Evolutionary conservation across 1,140 invertebrate species (phyloP).

Genomic region (Acromyrmex echinatior): DNA sequence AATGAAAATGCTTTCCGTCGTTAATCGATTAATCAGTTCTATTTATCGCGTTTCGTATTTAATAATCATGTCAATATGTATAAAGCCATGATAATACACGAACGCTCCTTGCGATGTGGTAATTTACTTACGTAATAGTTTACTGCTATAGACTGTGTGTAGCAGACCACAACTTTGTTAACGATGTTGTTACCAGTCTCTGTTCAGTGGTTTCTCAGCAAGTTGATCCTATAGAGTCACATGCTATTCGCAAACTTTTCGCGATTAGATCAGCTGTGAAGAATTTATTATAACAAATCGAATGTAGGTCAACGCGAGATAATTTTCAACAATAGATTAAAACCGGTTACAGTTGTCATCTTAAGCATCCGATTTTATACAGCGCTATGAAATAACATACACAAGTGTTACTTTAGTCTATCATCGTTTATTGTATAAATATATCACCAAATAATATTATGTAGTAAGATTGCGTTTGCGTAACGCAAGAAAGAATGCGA

Average conservation of each 20-base stretch:
- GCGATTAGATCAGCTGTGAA: background rate
- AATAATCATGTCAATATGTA: background rate
- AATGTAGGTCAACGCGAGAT: background rate
- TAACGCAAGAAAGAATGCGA: conserved; percentile 67
- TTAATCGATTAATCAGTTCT: background rate
- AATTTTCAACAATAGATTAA: background rate
- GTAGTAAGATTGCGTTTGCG: conserved; percentile 72
- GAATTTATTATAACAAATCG: conserved; percentile 19
- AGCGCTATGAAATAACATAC: background rate
- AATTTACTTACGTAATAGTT: conserved; percentile 50
- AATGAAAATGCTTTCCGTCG: background rate
- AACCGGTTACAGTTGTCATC: background rate
- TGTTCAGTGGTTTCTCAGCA: conserved; percentile 5
- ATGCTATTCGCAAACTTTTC: background rate
- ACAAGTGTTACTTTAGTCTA: conserved; percentile 46
- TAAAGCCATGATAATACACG: background rate
- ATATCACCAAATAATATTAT: conserved; percentile 83
- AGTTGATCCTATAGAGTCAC: conserved; percentile 16
- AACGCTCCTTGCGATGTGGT: background rate
- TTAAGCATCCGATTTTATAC: background rate
- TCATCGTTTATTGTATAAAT: conserved; percentile 83
- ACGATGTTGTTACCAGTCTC: conserved; percentile 35
- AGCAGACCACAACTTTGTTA: conserved; percentile 38
- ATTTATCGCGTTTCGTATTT: conserved; percentile 1
- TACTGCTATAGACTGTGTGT: background rate